Evolutionary conservation across 1,140 invertebrate genomes (phyloP), one percentile per base, ranked within the genome.

Genomic region (Drosophila novamexicana): DNA sequence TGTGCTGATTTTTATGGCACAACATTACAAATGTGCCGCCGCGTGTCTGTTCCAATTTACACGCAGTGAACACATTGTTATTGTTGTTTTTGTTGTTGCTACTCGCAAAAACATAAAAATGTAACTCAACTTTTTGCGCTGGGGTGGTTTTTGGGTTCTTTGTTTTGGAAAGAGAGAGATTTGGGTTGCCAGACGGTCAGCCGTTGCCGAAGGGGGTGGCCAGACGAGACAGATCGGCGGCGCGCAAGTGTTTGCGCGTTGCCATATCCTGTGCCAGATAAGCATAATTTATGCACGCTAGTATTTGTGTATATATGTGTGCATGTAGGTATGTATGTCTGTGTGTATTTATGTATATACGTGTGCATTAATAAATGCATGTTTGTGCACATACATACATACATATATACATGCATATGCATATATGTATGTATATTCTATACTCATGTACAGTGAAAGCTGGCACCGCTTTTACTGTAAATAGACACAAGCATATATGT

Each of bases 21-120:
- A 50, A 63, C 70, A 57, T 77, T 74, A 69, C 71, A 75, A 75
- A 59, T 75, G 45, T 50, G 58, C 66, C 67, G 67, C 40, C 49
- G 59, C 54, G 45, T 58, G 72, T 61, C 69, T 77, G 79, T 89
- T 84, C 84, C 69, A 88, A 72, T 89, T 88, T 89, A 79, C 72
- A 71, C 59, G 34, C 44, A 65, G 53, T 56, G 64, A 50, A 44
- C 53, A 72, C 63, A 61, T 73, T 67, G 70, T 61, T 66, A 65
- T 50, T 72, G 18, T 63, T 52, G 36, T 61, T 53, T 37, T n/a
- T 50, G 59, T 39, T 52, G 22, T 14, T 45, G 50, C 18, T 32
- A 34, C 42, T 78, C 40, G 68, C 74, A 44, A 75, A 69, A 75
- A 70, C 59, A 42, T 34, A 52, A 76, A 78, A 77, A 44, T 83